Percentiles rank a stretch among this genome's conserved stretches.
Conservation (phyloP, 1,140 invertebrate genomes). For the Mamestra configurata region DNA sequence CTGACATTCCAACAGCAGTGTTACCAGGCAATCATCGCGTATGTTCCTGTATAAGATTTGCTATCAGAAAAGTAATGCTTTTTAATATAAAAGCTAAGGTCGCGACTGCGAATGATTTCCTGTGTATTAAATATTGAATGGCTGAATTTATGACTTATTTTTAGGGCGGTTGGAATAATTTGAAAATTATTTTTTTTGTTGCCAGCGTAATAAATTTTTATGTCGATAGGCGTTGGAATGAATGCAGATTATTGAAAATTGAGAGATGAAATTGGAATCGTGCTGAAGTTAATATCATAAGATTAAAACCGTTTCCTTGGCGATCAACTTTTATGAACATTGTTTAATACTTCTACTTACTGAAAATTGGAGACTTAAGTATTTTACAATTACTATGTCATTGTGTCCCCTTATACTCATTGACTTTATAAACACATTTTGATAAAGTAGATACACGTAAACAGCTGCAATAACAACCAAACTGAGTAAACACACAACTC, state of each 20-base stretch:
- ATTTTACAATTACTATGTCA: background rate
- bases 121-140: constrained; percentile 50
- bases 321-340: background rate
- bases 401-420: too few relatives aligned
- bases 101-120: constrained; percentile 58
- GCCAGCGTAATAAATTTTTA: constrained; percentile 50
- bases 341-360: background rate
- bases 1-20: background rate
- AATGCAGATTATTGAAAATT: constrained; percentile 41
- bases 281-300: background rate
- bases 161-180: constrained; percentile 46
- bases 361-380: background rate
- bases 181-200: constrained; percentile 43
- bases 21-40: constrained; percentile 15
- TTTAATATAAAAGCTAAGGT: constrained; percentile 55
- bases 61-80: constrained; percentile 56
- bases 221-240: constrained; percentile 42
- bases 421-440: background rate
- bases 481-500: background rate
- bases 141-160: constrained; percentile 51
- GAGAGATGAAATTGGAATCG: constrained; percentile 7
- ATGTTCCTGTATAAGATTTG: constrained; percentile 52
- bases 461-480: background rate
- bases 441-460: too few relatives aligned
- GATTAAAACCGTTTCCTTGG: background rate